These are phyloP conservation scores for Formica selysi DNA, from an alignment of 1,140 invertebrate genomes.

Conservation along the genomic window DNA sequence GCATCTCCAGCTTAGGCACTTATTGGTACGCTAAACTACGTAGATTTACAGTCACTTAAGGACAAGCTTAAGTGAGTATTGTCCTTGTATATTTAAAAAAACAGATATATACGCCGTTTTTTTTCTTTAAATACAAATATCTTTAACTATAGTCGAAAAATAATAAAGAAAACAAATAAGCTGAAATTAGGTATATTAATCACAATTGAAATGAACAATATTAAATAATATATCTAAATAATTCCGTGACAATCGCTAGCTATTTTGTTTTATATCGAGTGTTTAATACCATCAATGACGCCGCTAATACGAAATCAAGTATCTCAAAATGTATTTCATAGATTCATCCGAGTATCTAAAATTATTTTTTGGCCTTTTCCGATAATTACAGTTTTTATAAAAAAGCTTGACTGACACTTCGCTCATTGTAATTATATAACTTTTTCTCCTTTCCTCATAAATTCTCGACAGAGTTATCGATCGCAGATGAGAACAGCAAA, in stretches of 20 bases:
- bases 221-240: background rate
- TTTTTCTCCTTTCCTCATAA: background rate
- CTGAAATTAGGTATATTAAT: background rate
- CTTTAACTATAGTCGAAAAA: background rate
- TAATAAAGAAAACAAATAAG: background rate
- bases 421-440: background rate
- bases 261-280: background rate
- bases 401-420: background rate
- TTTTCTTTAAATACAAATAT: background rate
- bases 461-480: background rate
- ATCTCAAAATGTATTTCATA: background rate
- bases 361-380: background rate
- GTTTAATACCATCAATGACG: background rate
- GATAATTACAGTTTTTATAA: background rate
- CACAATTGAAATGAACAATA: conserved; percentile 6
- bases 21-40: conserved; percentile 65
- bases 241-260: background rate
- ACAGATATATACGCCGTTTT: background rate
- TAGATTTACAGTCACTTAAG: conserved; percentile 59
- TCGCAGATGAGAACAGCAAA: conserved; percentile 14
- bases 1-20: conserved; percentile 67
- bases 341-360: background rate
- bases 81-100: background rate
- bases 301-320: background rate
- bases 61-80: conserved; percentile 56